Percentiles rank a stretch among this genome's conserved stretches.
Evolutionary conservation across 2,888 invertebrate genomes (phyloP).

Genomic region (Dasypogon diadema): DNA sequence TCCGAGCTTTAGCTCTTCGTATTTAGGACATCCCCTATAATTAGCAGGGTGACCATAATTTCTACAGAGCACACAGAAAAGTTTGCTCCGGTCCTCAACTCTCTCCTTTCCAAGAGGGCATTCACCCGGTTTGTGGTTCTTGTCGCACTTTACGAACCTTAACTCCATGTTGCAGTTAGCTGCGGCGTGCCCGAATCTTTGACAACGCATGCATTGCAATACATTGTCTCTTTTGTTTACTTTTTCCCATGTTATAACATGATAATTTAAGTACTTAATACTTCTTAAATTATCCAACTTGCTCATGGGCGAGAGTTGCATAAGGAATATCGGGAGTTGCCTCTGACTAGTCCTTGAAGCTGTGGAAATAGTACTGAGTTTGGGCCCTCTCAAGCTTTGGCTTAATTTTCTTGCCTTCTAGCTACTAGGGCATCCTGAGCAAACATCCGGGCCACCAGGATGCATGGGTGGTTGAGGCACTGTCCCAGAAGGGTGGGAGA

Average conservation of each 20-base stretch:
- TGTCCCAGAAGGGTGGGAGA: too few species aligned
- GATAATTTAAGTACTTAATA: background rate
- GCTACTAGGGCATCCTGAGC: too few species aligned
- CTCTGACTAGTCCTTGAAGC: too few species aligned
- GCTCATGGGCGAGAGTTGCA: too few species aligned
- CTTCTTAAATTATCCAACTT: background rate
- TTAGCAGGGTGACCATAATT: background rate
- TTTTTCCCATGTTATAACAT: background rate
- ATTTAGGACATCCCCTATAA: conserved; percentile 7
- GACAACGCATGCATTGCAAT: conserved; percentile 6
- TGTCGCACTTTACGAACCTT: conserved; percentile 11
- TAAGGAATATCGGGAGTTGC: too few species aligned
- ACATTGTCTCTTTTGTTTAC: background rate
- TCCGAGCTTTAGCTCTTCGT: background rate
- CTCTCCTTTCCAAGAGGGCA: background rate
- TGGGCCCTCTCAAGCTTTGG: too few species aligned
- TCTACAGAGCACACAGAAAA: background rate
- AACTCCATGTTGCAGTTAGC: background rate
- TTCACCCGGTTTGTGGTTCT: background rate
- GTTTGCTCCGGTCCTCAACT: background rate
- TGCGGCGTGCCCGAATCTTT: conserved; percentile 27
- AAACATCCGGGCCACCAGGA: too few species aligned
- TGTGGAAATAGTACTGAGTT: too few species aligned
- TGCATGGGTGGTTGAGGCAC: too few species aligned
- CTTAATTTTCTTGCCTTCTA: too few species aligned